Base-by-base conservation (phyloP, 2,888 invertebrate genomes). In the Eudasyphora cyanicolor region DNA sequence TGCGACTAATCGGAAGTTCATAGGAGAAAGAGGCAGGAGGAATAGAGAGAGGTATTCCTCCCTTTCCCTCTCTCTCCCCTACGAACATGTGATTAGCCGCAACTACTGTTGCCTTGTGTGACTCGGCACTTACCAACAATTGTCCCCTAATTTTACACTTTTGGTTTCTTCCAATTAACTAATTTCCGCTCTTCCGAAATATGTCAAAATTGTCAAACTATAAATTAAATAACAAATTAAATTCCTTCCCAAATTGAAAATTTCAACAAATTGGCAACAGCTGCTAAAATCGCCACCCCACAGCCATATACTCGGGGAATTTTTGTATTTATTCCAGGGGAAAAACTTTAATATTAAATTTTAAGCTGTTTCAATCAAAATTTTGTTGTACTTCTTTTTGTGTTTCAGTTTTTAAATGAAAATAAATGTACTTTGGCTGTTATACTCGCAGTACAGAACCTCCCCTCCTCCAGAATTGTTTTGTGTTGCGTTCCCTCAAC, bases 311-410 rank as follows among this genome's bases (percentile, higher is more conserved):
- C 17, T 57, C 27, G 24, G 24, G 57, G 8, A 27, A 14, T 64
- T 64, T 64, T n/a, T 21, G 17, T 21, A 17, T 29, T 62, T 8
- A 3, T 62, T 38, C 14, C 19, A 64, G 38, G 4, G n/a, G 24
- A 57, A 64, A 32, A 67, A 67, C 67, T 67, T 67, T 67, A 67
- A 67, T 67, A 67, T 67, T 67, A 67, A 67, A 67, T 67, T 67
- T 38, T 67, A 67, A 67, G 67, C 67, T 67, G 24, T 24, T 67
- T 67, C 67, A 67, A 67, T 67, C 67, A 67, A 67, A 32, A 64
- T 24, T 60, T 38, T 64, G 64, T 24, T 35, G 29, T 29, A 29
- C 29, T 29, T 5, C 2, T 29, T 29, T 32, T 62, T 42, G n/a
- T 42, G 10, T 35, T 67, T 67, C 14, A 0, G 27, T n/a, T 60